Conservation (phyloP, 2,888 invertebrate genomes). For the Priapulus caudatus region DNA sequence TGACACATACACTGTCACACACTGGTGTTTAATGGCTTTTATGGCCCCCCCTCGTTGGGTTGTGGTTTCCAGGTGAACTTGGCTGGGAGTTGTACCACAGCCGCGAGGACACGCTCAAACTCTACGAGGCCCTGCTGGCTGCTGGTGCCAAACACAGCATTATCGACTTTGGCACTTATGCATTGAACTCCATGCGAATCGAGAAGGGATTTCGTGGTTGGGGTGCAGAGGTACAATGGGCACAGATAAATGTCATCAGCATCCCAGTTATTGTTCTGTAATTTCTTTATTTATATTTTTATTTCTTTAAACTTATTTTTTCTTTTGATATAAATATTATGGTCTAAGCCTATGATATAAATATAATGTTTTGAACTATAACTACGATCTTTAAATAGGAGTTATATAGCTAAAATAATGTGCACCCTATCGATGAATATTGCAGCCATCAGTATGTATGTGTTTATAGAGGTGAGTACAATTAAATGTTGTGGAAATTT, state of each 20-base stretch:
- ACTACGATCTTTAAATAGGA: too few relatives aligned
- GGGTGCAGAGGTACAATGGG: slow-evolving; percentile 39
- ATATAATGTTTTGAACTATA: too few relatives aligned
- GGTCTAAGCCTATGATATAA: neutral
- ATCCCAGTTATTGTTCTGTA: slow-evolving; percentile 9
- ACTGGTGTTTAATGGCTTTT: too few relatives aligned
- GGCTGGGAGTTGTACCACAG: slow-evolving; percentile 41
- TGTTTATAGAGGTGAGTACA: too few relatives aligned
- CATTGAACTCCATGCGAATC: slow-evolving; percentile 38
- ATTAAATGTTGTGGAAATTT: too few relatives aligned
- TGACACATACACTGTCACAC: too few relatives aligned
- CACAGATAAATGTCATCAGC: too few relatives aligned
- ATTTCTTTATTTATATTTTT: slow-evolving; percentile 5
- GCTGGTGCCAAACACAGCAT: slow-evolving; percentile 34
- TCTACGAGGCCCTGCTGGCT: slow-evolving; percentile 36
- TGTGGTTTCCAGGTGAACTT: slow-evolving; percentile 34
- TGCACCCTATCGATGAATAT: too few relatives aligned
- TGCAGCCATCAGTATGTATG: too few relatives aligned
- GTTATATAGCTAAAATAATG: too few relatives aligned
- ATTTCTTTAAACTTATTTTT: slow-evolving; percentile 6
- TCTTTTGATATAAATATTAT: slow-evolving; percentile 6
- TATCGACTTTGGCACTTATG: slow-evolving; percentile 39
- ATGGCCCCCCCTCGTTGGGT: too few relatives aligned
- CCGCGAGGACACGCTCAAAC: slow-evolving; percentile 28
- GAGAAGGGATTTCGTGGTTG: slow-evolving; percentile 42